Evolutionary conservation across 2,888 invertebrate genomes (phyloP).

Genomic region (Torymus tubicola): DNA sequence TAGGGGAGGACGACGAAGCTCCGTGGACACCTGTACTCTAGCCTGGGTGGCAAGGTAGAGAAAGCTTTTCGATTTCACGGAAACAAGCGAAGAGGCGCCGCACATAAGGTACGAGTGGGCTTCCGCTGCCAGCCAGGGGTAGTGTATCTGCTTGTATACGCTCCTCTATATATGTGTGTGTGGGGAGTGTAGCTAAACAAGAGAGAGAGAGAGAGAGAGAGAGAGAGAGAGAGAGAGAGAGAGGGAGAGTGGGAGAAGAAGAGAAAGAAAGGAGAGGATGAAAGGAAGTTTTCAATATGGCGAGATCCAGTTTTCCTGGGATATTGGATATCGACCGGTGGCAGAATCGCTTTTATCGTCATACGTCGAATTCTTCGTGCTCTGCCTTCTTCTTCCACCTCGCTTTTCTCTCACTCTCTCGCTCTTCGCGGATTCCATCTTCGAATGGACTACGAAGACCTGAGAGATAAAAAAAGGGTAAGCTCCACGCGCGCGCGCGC

Average conservation of each 20-base stretch:
- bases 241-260: background rate
- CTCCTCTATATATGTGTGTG: too few relatives aligned
- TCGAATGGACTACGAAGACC: constrained; percentile 38
- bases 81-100: constrained; percentile 40
- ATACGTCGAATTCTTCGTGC: constrained; percentile 50
- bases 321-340: constrained; percentile 57
- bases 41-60: background rate
- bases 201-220: background rate
- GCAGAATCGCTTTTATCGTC: constrained; percentile 53
- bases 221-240: constrained; percentile 9
- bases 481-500: background rate
- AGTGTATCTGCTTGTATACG: too few relatives aligned
- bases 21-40: constrained; percentile 34
- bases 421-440: constrained; percentile 46
- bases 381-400: background rate
- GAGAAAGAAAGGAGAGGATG: background rate
- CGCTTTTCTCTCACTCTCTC: background rate
- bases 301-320: constrained; percentile 53
- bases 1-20: too few relatives aligned
- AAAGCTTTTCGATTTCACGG: constrained; percentile 56
- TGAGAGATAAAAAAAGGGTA: background rate
- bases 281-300: constrained; percentile 57
- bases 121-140: too few relatives aligned
- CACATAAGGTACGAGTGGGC: constrained; percentile 32
- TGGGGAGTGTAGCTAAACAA: background rate